phyloP scores from a whole-genome alignment of 2,113 vertebrate species.

The Neotoma lepida region DNA sequence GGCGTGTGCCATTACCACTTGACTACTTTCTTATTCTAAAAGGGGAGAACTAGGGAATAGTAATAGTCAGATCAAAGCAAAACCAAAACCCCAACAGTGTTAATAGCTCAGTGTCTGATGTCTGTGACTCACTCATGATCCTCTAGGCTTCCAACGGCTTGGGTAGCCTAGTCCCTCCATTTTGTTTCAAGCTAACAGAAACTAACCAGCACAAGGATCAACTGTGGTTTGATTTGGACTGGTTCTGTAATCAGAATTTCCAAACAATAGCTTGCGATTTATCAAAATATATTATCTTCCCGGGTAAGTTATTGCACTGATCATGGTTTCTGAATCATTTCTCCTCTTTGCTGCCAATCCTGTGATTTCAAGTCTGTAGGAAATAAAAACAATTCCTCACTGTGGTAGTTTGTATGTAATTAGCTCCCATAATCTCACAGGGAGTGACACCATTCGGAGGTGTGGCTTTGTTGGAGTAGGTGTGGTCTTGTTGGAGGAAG shows the following conservation, averaged over 20 bases:
- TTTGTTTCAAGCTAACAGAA: neutral
- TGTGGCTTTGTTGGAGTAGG: too few relatives aligned
- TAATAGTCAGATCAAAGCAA: neutral
- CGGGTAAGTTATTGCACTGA: neutral
- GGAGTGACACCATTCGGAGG: too few relatives aligned
- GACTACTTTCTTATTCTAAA: neutral
- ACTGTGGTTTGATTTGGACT: neutral
- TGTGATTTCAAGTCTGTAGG: neutral
- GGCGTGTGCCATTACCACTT: too few relatives aligned
- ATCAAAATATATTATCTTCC: neutral
- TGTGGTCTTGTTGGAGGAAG: too few relatives aligned
- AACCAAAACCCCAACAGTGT: neutral
- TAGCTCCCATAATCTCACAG: too few relatives aligned
- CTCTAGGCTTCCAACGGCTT: neutral
- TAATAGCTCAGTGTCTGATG: neutral
- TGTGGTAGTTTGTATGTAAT: too few relatives aligned
- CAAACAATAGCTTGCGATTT: neutral
- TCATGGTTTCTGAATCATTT: neutral
- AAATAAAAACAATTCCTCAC: neutral
- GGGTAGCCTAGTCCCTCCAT: neutral
- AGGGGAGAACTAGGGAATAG: neutral
- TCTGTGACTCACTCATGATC: neutral
- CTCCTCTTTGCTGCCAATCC: neutral
- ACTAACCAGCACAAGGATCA: neutral
- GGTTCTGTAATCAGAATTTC: slow-evolving; percentile 2